Evolutionary conservation across 2,888 invertebrate species (phyloP).

Genomic region (Mythimna impura): DNA sequence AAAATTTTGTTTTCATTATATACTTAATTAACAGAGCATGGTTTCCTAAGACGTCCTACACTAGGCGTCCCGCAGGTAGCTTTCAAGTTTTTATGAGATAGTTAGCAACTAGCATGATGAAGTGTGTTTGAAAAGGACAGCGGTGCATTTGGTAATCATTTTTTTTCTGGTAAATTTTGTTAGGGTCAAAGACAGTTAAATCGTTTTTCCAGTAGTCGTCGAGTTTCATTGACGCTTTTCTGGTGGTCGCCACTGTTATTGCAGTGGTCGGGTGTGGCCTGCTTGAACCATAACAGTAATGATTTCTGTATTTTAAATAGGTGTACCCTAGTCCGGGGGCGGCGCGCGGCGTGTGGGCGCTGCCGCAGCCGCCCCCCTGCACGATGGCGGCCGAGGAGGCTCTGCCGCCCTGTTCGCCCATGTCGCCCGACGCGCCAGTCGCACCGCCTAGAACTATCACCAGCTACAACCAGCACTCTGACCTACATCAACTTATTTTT

Average conservation of each 20-base stretch:
- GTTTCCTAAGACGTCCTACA: too few relatives aligned
- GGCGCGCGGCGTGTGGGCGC: conserved; percentile 97
- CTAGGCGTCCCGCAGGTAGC: too few relatives aligned
- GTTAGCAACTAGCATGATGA: too few relatives aligned
- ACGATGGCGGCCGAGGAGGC: conserved; percentile 94
- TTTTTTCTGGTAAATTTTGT: neutral
- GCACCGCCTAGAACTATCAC: conserved; percentile 83
- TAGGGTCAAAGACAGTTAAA: neutral
- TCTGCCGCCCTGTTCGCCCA: conserved; percentile 85
- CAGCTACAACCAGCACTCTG: conserved; percentile 84
- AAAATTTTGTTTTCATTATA: too few relatives aligned
- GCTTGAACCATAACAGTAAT: neutral
- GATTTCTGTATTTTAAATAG: conserved; percentile 68
- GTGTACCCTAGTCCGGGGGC: conserved; percentile 97
- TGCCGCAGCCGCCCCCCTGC: conserved; percentile 94
- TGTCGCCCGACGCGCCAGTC: conserved; percentile 85
- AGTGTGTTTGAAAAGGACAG: too few relatives aligned
- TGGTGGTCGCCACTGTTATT: neutral
- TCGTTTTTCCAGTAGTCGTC: neutral
- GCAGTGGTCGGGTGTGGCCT: neutral
- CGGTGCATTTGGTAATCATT: neutral
- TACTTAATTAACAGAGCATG: too few relatives aligned
- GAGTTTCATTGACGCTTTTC: neutral
- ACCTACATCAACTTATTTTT: conserved; percentile 93
- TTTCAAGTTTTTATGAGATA: too few relatives aligned